Conservation (phyloP, 2,113 vertebrate species). For the Scolopax mira region DNA sequence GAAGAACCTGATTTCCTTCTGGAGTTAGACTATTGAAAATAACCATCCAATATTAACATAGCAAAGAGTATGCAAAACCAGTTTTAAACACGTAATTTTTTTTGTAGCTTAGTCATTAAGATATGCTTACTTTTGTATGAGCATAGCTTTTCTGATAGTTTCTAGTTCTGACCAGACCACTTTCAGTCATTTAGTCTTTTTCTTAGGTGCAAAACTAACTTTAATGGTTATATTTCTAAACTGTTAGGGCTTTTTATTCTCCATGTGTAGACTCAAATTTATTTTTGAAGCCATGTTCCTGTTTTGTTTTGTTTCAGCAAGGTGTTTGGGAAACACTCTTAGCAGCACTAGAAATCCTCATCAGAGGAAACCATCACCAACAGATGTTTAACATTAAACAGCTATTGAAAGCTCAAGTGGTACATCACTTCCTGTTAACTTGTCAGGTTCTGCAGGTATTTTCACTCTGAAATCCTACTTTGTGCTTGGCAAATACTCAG, state of each 20-base stretch:
- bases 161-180: not conserved
- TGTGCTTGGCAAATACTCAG: not conserved
- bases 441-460: constrained; percentile 96
- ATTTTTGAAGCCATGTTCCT: not conserved
- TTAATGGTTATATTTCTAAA: not conserved
- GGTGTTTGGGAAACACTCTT: constrained; percentile 93
- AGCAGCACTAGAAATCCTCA: constrained; percentile 88
- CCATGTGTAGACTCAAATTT: not conserved
- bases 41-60: not conserved
- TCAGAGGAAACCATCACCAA: constrained; percentile 89
- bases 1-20: not conserved
- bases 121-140: not conserved
- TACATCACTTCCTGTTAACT: constrained; percentile 91
- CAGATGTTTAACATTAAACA: constrained; percentile 94
- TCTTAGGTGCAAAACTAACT: not conserved
- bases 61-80: not conserved
- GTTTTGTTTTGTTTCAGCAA: constrained; percentile 67
- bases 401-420: constrained; percentile 88
- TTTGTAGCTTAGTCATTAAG: not conserved
- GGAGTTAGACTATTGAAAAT: not conserved
- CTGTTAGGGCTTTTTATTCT: not conserved
- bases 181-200: not conserved
- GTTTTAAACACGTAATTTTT: not conserved
- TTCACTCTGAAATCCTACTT: not conserved
- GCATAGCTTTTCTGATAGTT: not conserved